Conservation (phyloP, 2,888 invertebrate species). For the Watsonalla binaria region DNA sequence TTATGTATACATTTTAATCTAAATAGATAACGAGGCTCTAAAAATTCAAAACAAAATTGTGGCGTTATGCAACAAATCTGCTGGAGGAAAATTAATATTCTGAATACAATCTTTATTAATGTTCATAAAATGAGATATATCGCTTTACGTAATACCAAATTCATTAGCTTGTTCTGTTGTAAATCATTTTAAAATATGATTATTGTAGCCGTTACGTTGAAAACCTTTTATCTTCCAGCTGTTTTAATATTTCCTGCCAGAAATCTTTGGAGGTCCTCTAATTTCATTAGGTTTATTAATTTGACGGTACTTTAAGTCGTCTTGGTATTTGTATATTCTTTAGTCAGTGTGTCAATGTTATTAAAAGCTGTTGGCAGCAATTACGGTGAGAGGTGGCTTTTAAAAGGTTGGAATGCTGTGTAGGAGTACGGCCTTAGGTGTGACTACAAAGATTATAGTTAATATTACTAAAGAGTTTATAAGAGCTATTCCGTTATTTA, state of each 20-base stretch:
- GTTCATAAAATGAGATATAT: slow-evolving; percentile 12
- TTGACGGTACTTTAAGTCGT: slow-evolving; percentile 2
- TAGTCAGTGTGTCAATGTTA: background rate
- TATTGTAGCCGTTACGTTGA: slow-evolving; percentile 14
- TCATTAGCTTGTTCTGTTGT: slow-evolving; percentile 16
- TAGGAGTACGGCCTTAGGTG: background rate
- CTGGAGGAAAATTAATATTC: slow-evolving; percentile 9
- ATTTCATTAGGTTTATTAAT: slow-evolving; percentile 16
- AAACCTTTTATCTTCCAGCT: slow-evolving; percentile 13
- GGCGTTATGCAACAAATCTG: background rate
- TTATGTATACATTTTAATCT: background rate
- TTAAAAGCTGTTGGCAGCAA: background rate
- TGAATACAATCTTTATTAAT: slow-evolving; percentile 15
- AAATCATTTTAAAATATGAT: slow-evolving; percentile 25
- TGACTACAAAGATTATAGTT: too few species aligned
- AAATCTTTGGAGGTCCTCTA: slow-evolving; percentile 13
- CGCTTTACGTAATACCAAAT: slow-evolving; percentile 20
- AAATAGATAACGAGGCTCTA: background rate
- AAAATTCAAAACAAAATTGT: background rate
- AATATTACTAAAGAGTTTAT: too few species aligned
- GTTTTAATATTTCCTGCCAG: slow-evolving; percentile 8
- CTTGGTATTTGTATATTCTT: background rate
- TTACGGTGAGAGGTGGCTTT: background rate
- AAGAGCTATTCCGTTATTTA: too few species aligned
- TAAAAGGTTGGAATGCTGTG: background rate